Base-by-base conservation (phyloP, 2,888 invertebrate species). In the Metellina segmentata region DNA sequence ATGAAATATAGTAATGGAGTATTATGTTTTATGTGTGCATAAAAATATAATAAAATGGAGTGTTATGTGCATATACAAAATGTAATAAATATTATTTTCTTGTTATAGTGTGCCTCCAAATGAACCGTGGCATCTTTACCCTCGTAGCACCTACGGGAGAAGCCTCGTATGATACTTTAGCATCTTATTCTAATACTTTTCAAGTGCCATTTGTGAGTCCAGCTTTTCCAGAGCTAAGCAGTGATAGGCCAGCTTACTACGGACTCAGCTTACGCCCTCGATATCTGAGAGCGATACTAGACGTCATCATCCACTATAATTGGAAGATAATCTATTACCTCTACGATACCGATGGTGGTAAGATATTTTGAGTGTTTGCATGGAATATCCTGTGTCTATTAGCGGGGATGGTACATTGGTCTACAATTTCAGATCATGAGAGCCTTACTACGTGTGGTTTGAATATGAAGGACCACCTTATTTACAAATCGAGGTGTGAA, bases 241-340 rank as follows among this genome's bases (percentile, higher is more conserved):
- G 86, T 20, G 91, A 91, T 70, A 81, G 90, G 72, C 93, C 91
- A 70, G 79, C 91, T 52, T 86, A 34, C 52, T 93, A 92, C 52
- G 98, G 98, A 85, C 97, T 98, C 94, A 98, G 90, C 95, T 97
- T 99, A 97, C 96, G 98, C 93, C 99, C 99, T 71, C 98, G 99
- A 95, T 98, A 98, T 95, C 98, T 98, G 95, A 97, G 97, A 94
- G 98, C 99, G 91, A 97, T 99, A 94, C 97, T 99, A 94, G 99
- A 99, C 95, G 97, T 98, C 91, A 98, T 99, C 94, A 96, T 97
- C 93, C 97, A 97, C 95, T 99, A 99, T 95, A 97, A 97, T 78
- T 98, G 98, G 98, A 96, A 96, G 94, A 97, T 97, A 94, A 97
- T 98, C 94, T 97, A 98, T 94, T 98, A 98, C 95, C 96, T 98